These are phyloP conservation scores for Rostratula benghalensis DNA, from an alignment of 2,113 vertebrate species.

Conservation along the genomic window DNA sequence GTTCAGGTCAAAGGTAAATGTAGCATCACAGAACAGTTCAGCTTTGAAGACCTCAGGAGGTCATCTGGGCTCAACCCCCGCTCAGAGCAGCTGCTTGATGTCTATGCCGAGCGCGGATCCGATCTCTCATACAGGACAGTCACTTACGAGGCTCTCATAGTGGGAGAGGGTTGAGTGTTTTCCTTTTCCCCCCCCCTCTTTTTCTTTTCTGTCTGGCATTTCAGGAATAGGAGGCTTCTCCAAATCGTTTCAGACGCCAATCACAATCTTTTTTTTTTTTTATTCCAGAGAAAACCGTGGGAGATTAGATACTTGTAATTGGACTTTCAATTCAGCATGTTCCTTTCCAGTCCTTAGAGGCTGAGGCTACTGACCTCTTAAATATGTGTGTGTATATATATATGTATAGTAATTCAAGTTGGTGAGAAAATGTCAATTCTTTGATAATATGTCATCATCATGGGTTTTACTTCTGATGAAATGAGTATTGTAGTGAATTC, in stretches of 20 bases:
- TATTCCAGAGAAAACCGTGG: neutral
- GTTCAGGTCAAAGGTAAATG: neutral
- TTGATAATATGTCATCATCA: neutral
- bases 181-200: rapidly evolving
- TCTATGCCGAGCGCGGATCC: neutral
- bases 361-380: neutral
- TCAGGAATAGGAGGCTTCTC: neutral
- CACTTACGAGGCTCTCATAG: neutral
- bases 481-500: neutral
- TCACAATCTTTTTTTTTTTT: neutral
- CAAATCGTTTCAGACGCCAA: neutral
- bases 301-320: neutral
- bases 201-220: neutral
- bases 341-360: neutral
- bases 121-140: neutral
- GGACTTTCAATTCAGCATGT: neutral
- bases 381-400: too few relatives aligned
- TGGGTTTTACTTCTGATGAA: neutral
- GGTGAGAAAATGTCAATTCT: neutral
- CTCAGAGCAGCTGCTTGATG: neutral
- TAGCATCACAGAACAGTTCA: neutral
- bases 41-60: neutral
- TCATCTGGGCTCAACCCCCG: neutral
- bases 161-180: rapidly evolving
- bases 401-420: too few relatives aligned